Percentiles rank a stretch among this genome's conserved stretches.
These are phyloP conservation scores for Gymnodraco acuticeps DNA, from an alignment of 2,797 vertebrate species.

Conservation along the genomic window DNA sequence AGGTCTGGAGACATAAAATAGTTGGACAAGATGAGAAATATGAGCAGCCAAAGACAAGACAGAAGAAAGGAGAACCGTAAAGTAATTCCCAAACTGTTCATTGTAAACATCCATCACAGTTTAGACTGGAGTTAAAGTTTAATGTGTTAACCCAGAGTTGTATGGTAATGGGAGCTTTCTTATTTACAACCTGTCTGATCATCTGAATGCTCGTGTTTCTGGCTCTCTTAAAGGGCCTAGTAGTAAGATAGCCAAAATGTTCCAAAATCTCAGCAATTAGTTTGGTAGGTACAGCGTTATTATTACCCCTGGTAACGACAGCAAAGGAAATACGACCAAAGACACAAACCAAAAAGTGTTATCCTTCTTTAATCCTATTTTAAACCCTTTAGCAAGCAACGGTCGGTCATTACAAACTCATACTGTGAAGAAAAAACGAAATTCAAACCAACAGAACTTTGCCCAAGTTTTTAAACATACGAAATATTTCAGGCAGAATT, in stretches of 20 bases:
- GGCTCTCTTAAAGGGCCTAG: neutral
- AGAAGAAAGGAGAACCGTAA: neutral
- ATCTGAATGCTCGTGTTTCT: neutral
- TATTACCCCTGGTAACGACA: neutral
- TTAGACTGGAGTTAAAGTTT: neutral
- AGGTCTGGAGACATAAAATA: conserved; percentile 17
- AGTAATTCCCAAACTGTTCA: neutral
- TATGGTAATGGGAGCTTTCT: neutral
- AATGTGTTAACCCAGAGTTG: neutral
- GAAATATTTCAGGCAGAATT: neutral
- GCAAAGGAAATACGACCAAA: conserved; percentile 4
- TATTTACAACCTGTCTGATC: neutral
- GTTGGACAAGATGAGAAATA: neutral
- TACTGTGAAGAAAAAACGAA: conserved; percentile 18
- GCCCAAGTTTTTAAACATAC: conserved; percentile 1
- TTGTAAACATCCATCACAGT: neutral
- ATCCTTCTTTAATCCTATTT: conserved; percentile 7
- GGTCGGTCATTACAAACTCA: conserved; percentile 22
- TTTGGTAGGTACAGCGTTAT: neutral
- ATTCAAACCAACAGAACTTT: neutral
- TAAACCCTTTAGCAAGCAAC: conserved; percentile 31
- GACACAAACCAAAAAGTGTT: neutral
- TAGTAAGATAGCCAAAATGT: neutral
- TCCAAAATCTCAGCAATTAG: neutral
- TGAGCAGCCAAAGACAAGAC: neutral